These are phyloP conservation scores for Pocillopora meandrina DNA, from an alignment of 92 coral and sea anemone species.

Conservation along the genomic window DNA sequence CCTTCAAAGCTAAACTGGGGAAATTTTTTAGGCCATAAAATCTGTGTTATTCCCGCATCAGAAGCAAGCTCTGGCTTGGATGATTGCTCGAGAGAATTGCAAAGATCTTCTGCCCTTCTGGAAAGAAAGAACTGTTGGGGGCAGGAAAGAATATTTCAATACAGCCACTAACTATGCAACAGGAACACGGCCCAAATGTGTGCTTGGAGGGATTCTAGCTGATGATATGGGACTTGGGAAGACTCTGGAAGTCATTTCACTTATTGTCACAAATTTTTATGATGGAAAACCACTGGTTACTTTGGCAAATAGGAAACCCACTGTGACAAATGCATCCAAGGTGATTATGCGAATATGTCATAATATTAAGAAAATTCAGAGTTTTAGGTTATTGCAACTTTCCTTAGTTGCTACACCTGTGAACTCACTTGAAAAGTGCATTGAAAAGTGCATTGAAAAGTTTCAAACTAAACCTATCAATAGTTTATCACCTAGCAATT, in stretches of 20 bases:
- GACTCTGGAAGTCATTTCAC: constrained; percentile 73
- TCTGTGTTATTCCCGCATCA: constrained; percentile 73
- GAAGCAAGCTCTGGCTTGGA: constrained; percentile 84
- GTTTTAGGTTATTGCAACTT: no score
- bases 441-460: no score
- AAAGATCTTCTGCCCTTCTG: constrained; percentile 82
- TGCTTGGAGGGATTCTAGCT: constrained; percentile 80
- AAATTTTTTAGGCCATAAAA: constrained; percentile 64
- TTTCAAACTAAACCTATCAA: no score
- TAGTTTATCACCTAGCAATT: no score
- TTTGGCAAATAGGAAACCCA: constrained; percentile 51
- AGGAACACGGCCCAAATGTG: constrained; percentile 59
- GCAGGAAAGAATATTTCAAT: constrained; percentile 64
- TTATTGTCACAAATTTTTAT: constrained; percentile 77
- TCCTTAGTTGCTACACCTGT: no score
- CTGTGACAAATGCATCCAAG: neutral
- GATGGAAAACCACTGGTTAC: constrained; percentile 69
- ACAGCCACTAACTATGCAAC: constrained; percentile 79
- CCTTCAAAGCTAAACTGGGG: no score
- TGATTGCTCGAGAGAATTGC: constrained; percentile 73
- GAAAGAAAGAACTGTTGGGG: constrained; percentile 59
- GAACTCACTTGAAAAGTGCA: no score
- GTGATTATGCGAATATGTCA: neutral
- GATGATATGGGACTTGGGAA: constrained; percentile 93
- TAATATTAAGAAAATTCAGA: neutral